Base-by-base conservation (phyloP, 2,113 vertebrate species). In the Apteryx mantelli region DNA sequence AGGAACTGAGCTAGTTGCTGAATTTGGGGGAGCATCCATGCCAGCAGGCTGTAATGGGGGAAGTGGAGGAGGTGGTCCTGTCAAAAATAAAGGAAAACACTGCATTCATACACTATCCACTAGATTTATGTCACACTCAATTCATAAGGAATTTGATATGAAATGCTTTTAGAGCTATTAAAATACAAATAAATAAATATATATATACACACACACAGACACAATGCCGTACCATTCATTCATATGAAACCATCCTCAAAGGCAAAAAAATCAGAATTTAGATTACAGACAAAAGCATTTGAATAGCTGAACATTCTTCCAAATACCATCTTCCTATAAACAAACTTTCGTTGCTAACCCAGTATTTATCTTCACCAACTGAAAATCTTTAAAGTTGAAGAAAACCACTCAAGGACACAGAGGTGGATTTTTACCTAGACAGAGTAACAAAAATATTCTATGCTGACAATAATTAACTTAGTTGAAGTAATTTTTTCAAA, bases 51-150 rank as follows among this genome's bases (percentile, higher is more conserved):
- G 99, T 75, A 99, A 91, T 21, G 99, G 99, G 94, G 99, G 99
- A 94, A 99, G 99, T 4, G 99, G 99, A 95, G 99, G 99, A 74
- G 99, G 99, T 86, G 99, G 99, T 96, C 99, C 99, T 99, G 97
- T 68, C 82, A 95, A 94, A 97, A 96, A 88, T 78, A 95, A 97
- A 71, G 48, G 9, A 85, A 56, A 88, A 69, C 7, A 38, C 1
- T 24, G 2, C 10, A 66, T 77, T 96, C 3, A 74, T 40, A 87
- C 68, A 53, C 19, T 89, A 89, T 66, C 40, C 81, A 61, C 25
- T n/a, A 83, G 4, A 16, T 7, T 40, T 63, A 16, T 24, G 38
- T 25, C 77, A 78, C 20, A 74, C 25, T 60, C 9, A 42, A 48
- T 13, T 38, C 22, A 20, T 13, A 60, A 50, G 11, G 11, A 88